These are phyloP conservation scores for Pectinophora gossypiella DNA, from an alignment of 1,140 invertebrate species.

Conservation along the genomic window DNA sequence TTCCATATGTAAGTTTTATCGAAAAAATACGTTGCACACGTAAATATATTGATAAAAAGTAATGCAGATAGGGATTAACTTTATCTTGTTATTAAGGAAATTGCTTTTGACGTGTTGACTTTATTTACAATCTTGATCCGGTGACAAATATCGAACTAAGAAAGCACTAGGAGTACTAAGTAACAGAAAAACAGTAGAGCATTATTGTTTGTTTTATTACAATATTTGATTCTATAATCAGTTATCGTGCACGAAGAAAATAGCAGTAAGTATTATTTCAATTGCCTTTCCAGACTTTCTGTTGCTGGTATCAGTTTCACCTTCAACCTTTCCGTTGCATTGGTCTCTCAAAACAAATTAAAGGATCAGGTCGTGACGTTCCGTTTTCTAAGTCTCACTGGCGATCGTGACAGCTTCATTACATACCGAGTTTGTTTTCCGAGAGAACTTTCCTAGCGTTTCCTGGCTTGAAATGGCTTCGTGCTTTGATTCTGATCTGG, in stretches of 20 bases:
- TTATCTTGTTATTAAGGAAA: too few species aligned
- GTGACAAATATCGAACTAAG: too few species aligned
- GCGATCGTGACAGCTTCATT: slow-evolving; percentile 32
- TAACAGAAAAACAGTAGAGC: too few species aligned
- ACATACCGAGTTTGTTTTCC: slow-evolving; percentile 24
- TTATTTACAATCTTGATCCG: too few species aligned
- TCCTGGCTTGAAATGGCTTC: slow-evolving; percentile 30
- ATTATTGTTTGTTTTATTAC: too few species aligned
- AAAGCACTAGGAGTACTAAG: too few species aligned
- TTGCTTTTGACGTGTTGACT: too few species aligned
- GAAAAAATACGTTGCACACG: not conserved
- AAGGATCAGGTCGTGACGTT: not conserved
- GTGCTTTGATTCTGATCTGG: slow-evolving; percentile 41
- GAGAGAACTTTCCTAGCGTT: slow-evolving; percentile 26
- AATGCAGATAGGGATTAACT: too few species aligned
- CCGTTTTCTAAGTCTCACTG: slow-evolving; percentile 7
- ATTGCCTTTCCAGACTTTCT: not conserved
- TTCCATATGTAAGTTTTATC: slow-evolving; percentile 5
- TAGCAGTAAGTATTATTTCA: too few species aligned
- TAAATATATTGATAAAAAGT: too few species aligned
- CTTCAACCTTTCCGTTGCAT: not conserved
- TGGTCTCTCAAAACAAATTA: not conserved
- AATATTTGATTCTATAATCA: too few species aligned
- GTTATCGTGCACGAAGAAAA: too few species aligned
- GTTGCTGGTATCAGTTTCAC: not conserved